These are phyloP conservation scores for Catharus ustulatus DNA, from an alignment of 2,797 vertebrate species.

Conservation along the genomic window DNA sequence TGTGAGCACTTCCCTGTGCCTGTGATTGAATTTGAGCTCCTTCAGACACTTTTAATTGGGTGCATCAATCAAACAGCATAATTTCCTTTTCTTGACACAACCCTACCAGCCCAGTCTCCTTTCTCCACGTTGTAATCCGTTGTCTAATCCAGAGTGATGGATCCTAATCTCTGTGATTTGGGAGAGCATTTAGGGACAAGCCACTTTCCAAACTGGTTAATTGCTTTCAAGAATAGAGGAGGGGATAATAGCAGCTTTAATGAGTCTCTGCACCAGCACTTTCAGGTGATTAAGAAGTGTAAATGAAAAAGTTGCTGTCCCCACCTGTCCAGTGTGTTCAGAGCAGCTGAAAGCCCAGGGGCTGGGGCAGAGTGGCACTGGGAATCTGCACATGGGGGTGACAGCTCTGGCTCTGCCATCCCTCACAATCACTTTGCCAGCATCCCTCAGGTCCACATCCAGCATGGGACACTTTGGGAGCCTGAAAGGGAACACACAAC, in stretches of 20 bases:
- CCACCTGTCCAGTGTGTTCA: background rate
- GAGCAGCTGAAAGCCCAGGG: background rate
- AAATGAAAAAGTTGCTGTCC: background rate
- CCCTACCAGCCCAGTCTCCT: background rate
- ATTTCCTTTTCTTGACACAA: conserved; percentile 1
- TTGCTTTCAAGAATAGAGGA: background rate
- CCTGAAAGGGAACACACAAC: background rate
- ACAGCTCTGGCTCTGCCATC: background rate
- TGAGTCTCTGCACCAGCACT: background rate
- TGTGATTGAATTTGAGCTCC: conserved; percentile 6
- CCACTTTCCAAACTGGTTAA: background rate
- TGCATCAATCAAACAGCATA: background rate
- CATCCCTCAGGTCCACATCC: background rate
- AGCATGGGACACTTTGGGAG: background rate
- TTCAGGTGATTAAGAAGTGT: background rate
- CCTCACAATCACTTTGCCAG: background rate
- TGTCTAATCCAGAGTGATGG: background rate
- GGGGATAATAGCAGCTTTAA: background rate
- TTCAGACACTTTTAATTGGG: background rate
- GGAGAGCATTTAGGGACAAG: background rate
- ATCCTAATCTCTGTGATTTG: background rate
- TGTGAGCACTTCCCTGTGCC: background rate
- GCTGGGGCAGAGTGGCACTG: background rate
- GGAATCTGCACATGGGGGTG: fast-evolving
- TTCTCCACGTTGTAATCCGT: background rate